phyloP scores from a whole-genome alignment of 2,888 invertebrate species.

The Tipula lateralis region DNA sequence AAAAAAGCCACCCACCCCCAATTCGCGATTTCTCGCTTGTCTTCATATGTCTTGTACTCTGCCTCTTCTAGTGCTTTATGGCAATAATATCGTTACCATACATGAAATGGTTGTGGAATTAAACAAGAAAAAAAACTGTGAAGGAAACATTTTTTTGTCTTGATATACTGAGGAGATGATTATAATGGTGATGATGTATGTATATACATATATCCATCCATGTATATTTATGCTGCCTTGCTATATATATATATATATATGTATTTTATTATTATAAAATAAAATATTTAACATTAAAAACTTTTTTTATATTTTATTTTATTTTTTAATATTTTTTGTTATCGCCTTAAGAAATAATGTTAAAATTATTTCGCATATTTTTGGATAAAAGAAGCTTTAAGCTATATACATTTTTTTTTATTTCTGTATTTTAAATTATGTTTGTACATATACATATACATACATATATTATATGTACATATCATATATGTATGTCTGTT shows the following conservation, averaged over 20 bases:
- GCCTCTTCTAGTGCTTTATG: constrained; percentile 6
- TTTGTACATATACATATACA: constrained; percentile 4
- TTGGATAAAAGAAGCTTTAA: constrained; percentile 24
- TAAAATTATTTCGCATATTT: constrained; percentile 24
- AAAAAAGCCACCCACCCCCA: neutral
- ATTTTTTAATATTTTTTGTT: constrained; percentile 15
- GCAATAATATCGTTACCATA: neutral
- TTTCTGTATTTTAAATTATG: constrained; percentile 13
- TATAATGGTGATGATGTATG: constrained; percentile 19
- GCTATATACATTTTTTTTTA: constrained; percentile 14
- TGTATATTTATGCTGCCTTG: neutral
- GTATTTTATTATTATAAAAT: constrained; percentile 19
- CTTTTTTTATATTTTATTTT: neutral
- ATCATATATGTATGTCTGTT: constrained; percentile 1
- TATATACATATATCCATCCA: neutral
- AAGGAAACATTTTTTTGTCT: neutral
- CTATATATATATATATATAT: neutral
- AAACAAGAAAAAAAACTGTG: neutral
- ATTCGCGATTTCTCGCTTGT: neutral
- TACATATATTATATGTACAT: neutral
- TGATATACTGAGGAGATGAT: neutral
- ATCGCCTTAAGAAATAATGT: constrained; percentile 24
- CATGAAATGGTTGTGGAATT: constrained; percentile 13
- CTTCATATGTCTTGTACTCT: neutral
- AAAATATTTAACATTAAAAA: constrained; percentile 20